These are phyloP conservation scores for Leistus spinibarbis DNA, from an alignment of 2,888 invertebrate genomes.

Conservation along the genomic window DNA sequence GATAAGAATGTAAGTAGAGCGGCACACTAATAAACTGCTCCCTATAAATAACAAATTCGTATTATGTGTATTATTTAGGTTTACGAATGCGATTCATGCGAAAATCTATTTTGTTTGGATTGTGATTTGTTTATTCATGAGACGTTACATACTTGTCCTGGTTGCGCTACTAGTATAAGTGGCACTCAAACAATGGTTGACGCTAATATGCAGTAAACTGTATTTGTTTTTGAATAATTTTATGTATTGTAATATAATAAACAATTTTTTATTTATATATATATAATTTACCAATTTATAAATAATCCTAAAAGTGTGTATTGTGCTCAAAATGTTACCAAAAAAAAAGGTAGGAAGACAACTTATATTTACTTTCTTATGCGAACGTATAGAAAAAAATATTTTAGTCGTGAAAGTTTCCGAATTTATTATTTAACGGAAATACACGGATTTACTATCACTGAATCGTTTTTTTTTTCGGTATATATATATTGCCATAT, in stretches of 20 bases:
- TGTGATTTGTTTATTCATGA: conserved; percentile 96
- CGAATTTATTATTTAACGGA: too few relatives aligned
- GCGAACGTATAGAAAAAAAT: too few relatives aligned
- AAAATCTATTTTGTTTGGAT: conserved; percentile 85
- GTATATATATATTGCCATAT: too few relatives aligned
- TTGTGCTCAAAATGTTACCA: too few relatives aligned
- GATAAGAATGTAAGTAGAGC: conserved; percentile 72
- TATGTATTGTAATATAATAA: background rate
- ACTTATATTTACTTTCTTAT: too few relatives aligned
- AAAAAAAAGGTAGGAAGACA: too few relatives aligned
- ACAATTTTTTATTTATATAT: background rate
- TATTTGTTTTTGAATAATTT: too few relatives aligned
- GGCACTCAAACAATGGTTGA: conserved; percentile 53
- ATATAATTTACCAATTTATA: too few relatives aligned
- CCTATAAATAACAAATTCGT: background rate
- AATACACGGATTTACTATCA: too few relatives aligned
- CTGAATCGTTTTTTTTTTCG: too few relatives aligned
- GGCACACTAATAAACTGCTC: background rate
- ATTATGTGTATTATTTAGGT: conserved; percentile 63
- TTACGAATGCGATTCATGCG: conserved; percentile 81
- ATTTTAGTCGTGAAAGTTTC: too few relatives aligned
- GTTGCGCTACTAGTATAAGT: conserved; percentile 78
- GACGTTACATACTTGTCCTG: conserved; percentile 94
- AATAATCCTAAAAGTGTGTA: too few relatives aligned
- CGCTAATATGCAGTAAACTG: background rate